Conservation (phyloP, 1,140 invertebrate genomes). For the Penaeus indicus region DNA sequence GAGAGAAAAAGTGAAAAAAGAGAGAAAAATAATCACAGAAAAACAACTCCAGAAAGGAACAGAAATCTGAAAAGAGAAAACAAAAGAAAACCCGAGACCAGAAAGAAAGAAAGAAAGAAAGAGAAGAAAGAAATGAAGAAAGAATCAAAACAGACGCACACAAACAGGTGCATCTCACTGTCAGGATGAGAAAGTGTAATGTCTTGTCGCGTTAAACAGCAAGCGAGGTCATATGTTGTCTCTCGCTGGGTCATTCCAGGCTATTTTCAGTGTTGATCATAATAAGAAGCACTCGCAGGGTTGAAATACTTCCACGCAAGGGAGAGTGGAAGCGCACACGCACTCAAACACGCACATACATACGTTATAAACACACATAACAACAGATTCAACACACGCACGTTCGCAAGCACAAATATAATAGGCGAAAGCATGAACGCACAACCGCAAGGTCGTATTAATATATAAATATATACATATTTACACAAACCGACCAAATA, state of each 20-base stretch:
- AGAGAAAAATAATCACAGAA: neutral
- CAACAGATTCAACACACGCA: too few relatives aligned
- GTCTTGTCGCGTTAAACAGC: neutral
- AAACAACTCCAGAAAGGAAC: neutral
- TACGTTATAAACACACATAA: too few relatives aligned
- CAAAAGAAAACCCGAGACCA: neutral
- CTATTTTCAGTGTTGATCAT: too few relatives aligned
- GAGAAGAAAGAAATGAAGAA: neutral
- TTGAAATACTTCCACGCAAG: neutral
- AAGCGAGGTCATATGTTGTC: neutral
- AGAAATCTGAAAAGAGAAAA: slow-evolving; percentile 21
- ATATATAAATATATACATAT: neutral
- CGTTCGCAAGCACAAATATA: too few relatives aligned
- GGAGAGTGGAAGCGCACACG: neutral
- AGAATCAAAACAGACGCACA: neutral
- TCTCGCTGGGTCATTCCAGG: too few relatives aligned
- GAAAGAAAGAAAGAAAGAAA: neutral
- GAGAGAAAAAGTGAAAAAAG: neutral
- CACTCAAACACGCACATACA: neutral
- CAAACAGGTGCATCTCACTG: neutral
- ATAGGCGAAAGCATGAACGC: neutral
- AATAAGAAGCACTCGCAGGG: neutral
- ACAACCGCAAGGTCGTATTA: neutral
- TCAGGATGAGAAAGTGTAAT: neutral
- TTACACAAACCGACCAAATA: neutral